Conservation (phyloP, 1,140 invertebrate genomes). For the Tyrophagus putrescentiae region DNA sequence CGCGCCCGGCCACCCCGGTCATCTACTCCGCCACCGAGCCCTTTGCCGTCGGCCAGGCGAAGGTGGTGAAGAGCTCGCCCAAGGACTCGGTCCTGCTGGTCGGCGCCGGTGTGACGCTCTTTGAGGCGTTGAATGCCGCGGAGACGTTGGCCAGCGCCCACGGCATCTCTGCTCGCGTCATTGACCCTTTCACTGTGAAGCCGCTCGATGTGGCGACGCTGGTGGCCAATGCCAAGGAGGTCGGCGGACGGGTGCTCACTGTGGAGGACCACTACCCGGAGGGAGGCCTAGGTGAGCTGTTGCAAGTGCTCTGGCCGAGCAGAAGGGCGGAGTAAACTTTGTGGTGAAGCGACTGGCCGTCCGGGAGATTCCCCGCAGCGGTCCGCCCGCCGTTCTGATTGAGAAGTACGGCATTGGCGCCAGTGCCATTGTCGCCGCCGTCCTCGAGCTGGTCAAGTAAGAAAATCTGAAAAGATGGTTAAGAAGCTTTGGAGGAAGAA, state of each 20-base stretch:
- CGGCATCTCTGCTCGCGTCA: slow-evolving; percentile 52
- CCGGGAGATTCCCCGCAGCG: slow-evolving; percentile 72
- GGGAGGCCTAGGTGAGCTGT: slow-evolving; percentile 88
- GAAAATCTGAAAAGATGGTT: no score
- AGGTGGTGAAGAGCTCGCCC: slow-evolving; percentile 33
- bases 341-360: slow-evolving; percentile 73
- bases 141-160: slow-evolving; percentile 47
- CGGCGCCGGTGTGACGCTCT: slow-evolving; percentile 79
- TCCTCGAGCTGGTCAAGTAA: slow-evolving; percentile 27
- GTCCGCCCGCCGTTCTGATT: slow-evolving; percentile 63
- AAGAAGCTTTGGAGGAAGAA: no score
- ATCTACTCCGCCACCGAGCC: slow-evolving; percentile 72
- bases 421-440: slow-evolving; percentile 56
- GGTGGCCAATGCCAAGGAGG: slow-evolving; percentile 56
- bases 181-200: slow-evolving; percentile 92
- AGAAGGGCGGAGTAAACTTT: slow-evolving; percentile 42
- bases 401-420: slow-evolving; percentile 77
- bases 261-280: slow-evolving; percentile 95
- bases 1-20: slow-evolving; percentile 70
- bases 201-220: slow-evolving; percentile 71
- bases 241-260: slow-evolving; percentile 66
- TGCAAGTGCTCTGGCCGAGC: slow-evolving; percentile 53
- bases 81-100: slow-evolving; percentile 68
- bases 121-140: slow-evolving; percentile 74
- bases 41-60: slow-evolving; percentile 51